phyloP scores from a whole-genome alignment of 2,797 vertebrate species.

The Propithecus perrieri region DNA sequence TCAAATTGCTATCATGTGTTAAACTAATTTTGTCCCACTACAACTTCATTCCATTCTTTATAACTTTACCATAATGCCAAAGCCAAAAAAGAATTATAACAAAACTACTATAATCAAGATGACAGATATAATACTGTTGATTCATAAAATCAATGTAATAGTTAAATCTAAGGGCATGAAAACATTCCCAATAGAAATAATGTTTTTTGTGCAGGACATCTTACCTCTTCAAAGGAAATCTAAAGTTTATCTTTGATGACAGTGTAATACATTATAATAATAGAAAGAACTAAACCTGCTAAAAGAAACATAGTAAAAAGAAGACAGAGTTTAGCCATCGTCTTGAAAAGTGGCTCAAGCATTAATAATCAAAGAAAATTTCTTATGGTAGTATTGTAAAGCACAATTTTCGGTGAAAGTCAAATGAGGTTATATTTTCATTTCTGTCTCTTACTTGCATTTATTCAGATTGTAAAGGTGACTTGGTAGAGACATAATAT shows the following conservation, averaged over 20 bases:
- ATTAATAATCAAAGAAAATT: constrained; percentile 32
- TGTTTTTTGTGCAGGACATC: background rate
- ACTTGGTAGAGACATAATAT: background rate
- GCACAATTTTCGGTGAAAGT: background rate
- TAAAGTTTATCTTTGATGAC: constrained; percentile 24
- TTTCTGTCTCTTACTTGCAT: constrained; percentile 3
- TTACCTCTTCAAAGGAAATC: background rate
- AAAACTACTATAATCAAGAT: background rate
- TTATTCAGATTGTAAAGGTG: constrained; percentile 38
- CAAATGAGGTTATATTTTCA: background rate
- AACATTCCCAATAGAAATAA: background rate
- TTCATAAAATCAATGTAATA: background rate
- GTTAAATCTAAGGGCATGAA: constrained; percentile 3
- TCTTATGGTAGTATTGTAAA: background rate
- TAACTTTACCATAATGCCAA: background rate
- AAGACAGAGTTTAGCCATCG: background rate
- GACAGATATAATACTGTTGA: constrained; percentile 12
- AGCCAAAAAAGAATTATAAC: background rate
- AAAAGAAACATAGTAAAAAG: background rate
- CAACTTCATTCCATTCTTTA: constrained; percentile 16
- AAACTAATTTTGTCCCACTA: background rate
- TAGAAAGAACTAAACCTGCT: background rate
- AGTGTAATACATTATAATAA: background rate
- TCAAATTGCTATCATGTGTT: background rate
- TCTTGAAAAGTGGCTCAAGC: background rate